These are phyloP conservation scores for Sminthopsis crassicaudata DNA, from an alignment of 2,113 vertebrate species.

Conservation along the genomic window DNA sequence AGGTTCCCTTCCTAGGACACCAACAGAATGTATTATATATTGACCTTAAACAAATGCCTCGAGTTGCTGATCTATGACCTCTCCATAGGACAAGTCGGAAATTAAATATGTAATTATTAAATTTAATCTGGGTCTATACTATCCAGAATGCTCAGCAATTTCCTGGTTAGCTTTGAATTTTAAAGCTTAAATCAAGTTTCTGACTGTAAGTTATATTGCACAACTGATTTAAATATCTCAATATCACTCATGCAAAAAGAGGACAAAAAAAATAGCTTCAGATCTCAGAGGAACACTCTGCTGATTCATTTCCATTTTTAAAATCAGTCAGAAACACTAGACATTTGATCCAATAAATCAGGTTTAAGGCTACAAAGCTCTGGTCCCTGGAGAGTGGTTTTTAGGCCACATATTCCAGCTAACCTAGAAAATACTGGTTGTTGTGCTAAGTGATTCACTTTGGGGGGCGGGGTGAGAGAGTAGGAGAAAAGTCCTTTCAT, in stretches of 20 bases:
- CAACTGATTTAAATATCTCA: constrained; percentile 24
- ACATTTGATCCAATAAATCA: constrained; percentile 55
- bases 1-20: background rate
- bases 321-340: constrained; percentile 56
- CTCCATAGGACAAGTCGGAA: background rate
- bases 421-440: constrained; percentile 58
- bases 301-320: constrained; percentile 71
- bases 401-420: constrained; percentile 53
- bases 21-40: background rate
- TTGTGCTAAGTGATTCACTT: background rate
- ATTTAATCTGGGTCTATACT: background rate
- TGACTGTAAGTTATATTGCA: background rate
- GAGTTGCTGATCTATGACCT: fast-evolving
- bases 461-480: background rate
- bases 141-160: background rate
- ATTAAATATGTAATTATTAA: fast-evolving
- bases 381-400: constrained; percentile 56
- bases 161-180: background rate
- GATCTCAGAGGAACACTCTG: constrained; percentile 44
- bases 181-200: background rate
- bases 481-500: background rate
- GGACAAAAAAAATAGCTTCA: constrained; percentile 70
- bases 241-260: constrained; percentile 61
- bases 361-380: background rate
- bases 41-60: background rate